Evolutionary conservation across 2,797 vertebrate genomes (phyloP).

Genomic region (Sebastes hubbsi): DNA sequence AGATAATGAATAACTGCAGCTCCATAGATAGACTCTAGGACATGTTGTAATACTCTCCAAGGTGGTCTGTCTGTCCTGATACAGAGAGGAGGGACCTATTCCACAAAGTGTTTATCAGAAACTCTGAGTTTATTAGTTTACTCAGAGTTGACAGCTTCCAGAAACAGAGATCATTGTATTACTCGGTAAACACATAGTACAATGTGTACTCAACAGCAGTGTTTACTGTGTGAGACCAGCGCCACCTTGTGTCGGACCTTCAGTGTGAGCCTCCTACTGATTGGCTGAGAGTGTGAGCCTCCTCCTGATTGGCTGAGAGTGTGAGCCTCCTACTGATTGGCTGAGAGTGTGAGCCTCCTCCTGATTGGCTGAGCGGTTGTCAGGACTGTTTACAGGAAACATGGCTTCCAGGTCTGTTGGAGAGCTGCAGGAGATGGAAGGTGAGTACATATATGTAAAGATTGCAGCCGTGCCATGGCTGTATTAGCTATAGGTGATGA

Average conservation of each 20-base stretch:
- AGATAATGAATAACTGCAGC: not conserved
- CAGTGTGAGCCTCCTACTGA: not conserved
- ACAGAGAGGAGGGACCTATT: not conserved
- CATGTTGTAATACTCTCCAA: not conserved
- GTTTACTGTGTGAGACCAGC: too few relatives aligned
- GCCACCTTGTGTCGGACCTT: not conserved
- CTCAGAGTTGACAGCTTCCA: too few relatives aligned
- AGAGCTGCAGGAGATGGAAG: slow-evolving; percentile 89
- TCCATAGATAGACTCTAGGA: not conserved
- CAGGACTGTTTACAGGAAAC: slow-evolving; percentile 78
- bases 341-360: not conserved
- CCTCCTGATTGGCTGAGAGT: not conserved
- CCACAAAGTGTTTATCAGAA: not conserved
- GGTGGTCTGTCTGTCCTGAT: not conserved
- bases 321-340: too few relatives aligned
- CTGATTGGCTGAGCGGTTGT: slow-evolving; percentile 77
- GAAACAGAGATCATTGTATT: not conserved
- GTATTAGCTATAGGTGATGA: too few relatives aligned
- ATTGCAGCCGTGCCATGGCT: not conserved
- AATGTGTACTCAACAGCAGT: too few relatives aligned
- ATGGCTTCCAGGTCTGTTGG: slow-evolving; percentile 85
- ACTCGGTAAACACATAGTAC: not conserved
- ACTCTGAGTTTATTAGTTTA: not conserved
- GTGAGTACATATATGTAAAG: slow-evolving; percentile 64
- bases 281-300: not conserved